Evolutionary conservation across 2,888 invertebrate species (phyloP).

Genomic region (Andricus curvator): DNA sequence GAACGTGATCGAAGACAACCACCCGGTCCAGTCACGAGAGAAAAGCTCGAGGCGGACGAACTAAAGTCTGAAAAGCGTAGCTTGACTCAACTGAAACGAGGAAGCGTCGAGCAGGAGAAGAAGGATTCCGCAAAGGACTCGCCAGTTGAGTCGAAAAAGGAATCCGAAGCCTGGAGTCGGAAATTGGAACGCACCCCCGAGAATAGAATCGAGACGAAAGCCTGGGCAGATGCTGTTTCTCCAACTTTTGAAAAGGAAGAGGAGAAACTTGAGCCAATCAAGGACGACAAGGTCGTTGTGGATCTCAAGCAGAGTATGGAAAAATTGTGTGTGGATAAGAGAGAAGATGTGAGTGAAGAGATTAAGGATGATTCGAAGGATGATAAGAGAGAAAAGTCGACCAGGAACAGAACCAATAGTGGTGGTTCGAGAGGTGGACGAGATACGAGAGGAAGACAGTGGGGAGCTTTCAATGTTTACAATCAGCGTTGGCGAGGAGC

Average conservation of each 20-base stretch:
- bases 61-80: constrained; percentile 79
- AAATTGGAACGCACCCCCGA: constrained; percentile 80
- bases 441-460: constrained; percentile 77
- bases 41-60: constrained; percentile 82
- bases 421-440: constrained; percentile 77
- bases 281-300: constrained; percentile 72
- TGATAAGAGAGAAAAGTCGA: constrained; percentile 75
- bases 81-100: constrained; percentile 80
- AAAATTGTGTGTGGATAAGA: constrained; percentile 70
- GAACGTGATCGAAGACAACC: constrained; percentile 78
- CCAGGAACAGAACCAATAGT: constrained; percentile 78
- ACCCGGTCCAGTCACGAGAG: constrained; percentile 82
- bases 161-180: constrained; percentile 79
- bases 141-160: constrained; percentile 80
- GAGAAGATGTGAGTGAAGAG: constrained; percentile 78
- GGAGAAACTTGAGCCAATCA: constrained; percentile 78
- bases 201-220: constrained; percentile 66
- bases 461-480: constrained; percentile 76
- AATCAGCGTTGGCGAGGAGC: constrained; percentile 79
- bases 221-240: constrained; percentile 78
- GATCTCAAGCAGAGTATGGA: constrained; percentile 71
- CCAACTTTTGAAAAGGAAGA: constrained; percentile 77
- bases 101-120: constrained; percentile 68
- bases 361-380: constrained; percentile 73
- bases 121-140: constrained; percentile 75